Base-by-base conservation (phyloP, 2,888 invertebrate species). In the Embidobia sp. region DNA sequence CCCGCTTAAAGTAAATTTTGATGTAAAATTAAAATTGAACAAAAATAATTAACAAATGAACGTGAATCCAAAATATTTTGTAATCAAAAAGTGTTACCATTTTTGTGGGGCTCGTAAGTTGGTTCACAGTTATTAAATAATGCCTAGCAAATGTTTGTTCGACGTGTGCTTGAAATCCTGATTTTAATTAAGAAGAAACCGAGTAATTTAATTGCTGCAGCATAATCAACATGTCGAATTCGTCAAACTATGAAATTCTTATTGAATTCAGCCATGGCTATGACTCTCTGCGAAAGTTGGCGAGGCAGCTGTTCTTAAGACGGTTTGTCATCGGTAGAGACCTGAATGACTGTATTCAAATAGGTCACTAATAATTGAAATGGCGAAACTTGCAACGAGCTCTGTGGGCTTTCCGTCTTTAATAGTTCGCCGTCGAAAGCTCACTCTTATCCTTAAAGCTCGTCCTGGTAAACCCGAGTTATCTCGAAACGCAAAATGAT, bases 311-410 rank as follows among this genome's bases (percentile, higher is more conserved):
- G 48, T 31, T 22, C 55, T 59, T 44, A 35, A 76, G 76, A 64
- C 48, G 16, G 33, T 57, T 69, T 55, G 48, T 55, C 59, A 75
- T 67, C 49, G 57, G 77, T 66, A 77, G 61, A 77, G 48, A 46
- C 33, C 72, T 51, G 55, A 77, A 73, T 63, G 63, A 73, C 69
- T 67, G 67, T 64, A 69, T 73, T 74, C 73, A 80, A 79, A 72
- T 81, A 67, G 79, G 78, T 80, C 80, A 79, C 72, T 70, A 77
- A 79, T 80, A 79, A 80, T 79, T 80, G 77, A 79, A 79, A 77
- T 66, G 55, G 69, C 57, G 59, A 70, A 76, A 57, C 76, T 46
- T 69, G 63, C 63, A 64, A 63, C 69, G 66, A 61, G 48, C 61
- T 77, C 46, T 33, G 42, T 49, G 48, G 46, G 66, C 66, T 74